Percentiles rank a stretch among this genome's conserved stretches.
Evolutionary conservation across 1,140 invertebrate genomes (phyloP).

Genomic region (Hetaerina americana): DNA sequence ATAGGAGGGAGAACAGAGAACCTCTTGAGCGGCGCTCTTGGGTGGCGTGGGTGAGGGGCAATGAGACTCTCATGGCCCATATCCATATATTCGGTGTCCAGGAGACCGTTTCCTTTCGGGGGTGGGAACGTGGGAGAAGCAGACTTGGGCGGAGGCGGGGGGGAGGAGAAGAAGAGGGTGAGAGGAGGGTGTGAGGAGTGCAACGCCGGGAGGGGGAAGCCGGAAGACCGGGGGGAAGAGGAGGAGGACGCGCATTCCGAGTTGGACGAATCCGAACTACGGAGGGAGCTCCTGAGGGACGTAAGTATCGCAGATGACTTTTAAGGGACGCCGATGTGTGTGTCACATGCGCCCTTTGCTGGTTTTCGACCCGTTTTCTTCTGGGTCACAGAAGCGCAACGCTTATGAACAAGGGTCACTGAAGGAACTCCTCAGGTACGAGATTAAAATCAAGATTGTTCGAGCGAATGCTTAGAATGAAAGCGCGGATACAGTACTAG

Average conservation of each 20-base stretch:
- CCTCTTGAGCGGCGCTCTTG: too few relatives aligned
- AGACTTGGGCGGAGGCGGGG: neutral
- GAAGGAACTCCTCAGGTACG: too few relatives aligned
- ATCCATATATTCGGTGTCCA: neutral
- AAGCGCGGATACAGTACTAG: too few relatives aligned
- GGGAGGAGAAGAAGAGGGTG: neutral
- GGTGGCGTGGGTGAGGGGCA: neutral
- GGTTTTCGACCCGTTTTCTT: too few relatives aligned
- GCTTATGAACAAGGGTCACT: too few relatives aligned
- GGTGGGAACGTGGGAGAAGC: neutral
- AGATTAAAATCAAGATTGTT: too few relatives aligned
- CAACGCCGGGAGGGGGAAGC: neutral
- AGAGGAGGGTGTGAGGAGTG: neutral
- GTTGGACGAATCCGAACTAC: neutral
- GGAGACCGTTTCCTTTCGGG: neutral
- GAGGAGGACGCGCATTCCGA: neutral
- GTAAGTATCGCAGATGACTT: too few relatives aligned
- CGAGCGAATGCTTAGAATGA: too few relatives aligned
- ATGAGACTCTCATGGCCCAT: neutral
- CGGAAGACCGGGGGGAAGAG: neutral
- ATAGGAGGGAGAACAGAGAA: neutral
- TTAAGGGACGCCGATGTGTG: too few relatives aligned
- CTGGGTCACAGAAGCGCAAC: too few relatives aligned
- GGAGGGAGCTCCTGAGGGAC: neutral
- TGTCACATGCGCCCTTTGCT: too few relatives aligned